A percentile compares a stretch with the other conserved stretches of the same genome.
Conservation (phyloP, 2,113 vertebrate genomes). For the Edolisoma coerulescens region DNA sequence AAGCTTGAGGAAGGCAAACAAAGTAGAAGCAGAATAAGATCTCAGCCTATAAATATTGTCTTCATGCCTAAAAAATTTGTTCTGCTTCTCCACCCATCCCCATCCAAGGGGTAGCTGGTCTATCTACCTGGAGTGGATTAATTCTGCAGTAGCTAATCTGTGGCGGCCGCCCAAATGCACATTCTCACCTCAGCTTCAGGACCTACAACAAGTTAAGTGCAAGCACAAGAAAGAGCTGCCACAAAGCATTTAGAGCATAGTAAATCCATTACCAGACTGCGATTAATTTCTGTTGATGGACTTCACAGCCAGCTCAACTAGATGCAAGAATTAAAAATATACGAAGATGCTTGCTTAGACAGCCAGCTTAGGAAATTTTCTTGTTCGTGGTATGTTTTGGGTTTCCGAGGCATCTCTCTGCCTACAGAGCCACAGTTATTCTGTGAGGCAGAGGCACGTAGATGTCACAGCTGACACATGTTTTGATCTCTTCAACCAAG, state of each 20-base stretch:
- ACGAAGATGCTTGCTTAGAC: neutral
- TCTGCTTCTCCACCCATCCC: neutral
- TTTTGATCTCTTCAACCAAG: neutral
- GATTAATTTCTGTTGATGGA: neutral
- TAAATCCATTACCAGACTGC: neutral
- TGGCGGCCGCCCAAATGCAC: neutral
- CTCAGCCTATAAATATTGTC: neutral
- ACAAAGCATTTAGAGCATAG: neutral
- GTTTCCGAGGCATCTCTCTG: neutral
- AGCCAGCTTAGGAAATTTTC: neutral
- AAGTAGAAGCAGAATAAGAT: neutral
- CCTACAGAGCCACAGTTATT: neutral
- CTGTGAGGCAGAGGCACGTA: neutral
- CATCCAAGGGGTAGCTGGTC: neutral
- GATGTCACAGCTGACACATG: neutral
- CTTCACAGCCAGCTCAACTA: neutral
- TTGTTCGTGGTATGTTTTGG: neutral
- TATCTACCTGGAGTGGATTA: neutral
- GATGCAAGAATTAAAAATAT: neutral
- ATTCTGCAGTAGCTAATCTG: neutral
- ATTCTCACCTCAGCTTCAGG: neutral
- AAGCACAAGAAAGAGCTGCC: neutral
- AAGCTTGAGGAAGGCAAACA: neutral
- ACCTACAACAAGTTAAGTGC: neutral
- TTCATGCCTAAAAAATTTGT: neutral